A percentile compares a stretch with the other conserved stretches of the same genome.
Evolutionary conservation across 2,888 invertebrate species (phyloP).

Genomic region (Coremacera marginata): DNA sequence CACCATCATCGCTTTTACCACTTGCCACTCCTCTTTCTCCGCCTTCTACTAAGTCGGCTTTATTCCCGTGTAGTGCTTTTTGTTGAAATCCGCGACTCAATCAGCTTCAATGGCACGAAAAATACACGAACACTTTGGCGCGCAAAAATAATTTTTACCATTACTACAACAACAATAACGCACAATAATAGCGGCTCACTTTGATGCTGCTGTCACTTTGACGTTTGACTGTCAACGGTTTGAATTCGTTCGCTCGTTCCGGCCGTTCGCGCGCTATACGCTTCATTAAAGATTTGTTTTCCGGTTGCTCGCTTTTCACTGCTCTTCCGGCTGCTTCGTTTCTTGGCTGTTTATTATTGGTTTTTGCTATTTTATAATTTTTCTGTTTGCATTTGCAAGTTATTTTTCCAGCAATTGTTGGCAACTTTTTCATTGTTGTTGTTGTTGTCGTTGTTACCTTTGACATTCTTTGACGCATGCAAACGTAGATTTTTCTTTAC

Average conservation of each 20-base stretch:
- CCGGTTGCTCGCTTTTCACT: constrained; percentile 50
- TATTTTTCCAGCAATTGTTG: constrained; percentile 57
- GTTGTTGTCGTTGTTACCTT: constrained; percentile 54
- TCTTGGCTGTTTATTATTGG: background rate
- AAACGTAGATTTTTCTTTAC: constrained; percentile 37
- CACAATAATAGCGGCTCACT: constrained; percentile 35
- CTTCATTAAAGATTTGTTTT: constrained; percentile 52
- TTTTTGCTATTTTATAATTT: constrained; percentile 37
- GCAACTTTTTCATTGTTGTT: constrained; percentile 38
- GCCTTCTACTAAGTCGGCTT: background rate
- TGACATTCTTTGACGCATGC: constrained; percentile 51
- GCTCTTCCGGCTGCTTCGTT: constrained; percentile 32
- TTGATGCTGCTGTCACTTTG: constrained; percentile 48
- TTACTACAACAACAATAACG: constrained; percentile 22
- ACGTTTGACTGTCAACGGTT: constrained; percentile 47
- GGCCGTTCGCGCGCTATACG: constrained; percentile 41
- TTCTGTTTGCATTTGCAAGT: constrained; percentile 25
- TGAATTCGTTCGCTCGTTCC: background rate
- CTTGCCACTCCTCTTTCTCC: background rate
- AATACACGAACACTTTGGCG: constrained; percentile 3
- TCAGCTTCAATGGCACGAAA: background rate
- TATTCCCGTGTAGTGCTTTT: constrained; percentile 7
- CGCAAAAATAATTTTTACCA: background rate
- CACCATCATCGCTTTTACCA: too few relatives aligned
- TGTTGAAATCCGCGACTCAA: constrained; percentile 7